Evolutionary conservation across 1,140 invertebrate genomes (phyloP), one percentile per base, ranked within the genome.

Genomic region (Anoplophora glabripennis): DNA sequence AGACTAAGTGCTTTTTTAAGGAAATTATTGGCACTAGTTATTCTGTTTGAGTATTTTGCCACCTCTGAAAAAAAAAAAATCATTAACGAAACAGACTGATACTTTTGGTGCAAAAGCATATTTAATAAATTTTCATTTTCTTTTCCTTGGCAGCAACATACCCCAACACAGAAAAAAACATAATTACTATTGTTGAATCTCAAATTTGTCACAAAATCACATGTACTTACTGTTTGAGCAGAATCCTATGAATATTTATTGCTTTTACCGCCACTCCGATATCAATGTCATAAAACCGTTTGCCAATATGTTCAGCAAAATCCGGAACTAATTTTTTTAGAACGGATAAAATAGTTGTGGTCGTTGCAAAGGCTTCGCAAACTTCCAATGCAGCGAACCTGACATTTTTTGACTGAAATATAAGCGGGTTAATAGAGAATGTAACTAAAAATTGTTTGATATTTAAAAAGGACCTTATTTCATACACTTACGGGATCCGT

Each of bases 341-440:
- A 12, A 45, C 45, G 3, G 37, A 10, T 14, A 38, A 33, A 54
- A 54, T 36, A 36, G 42, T 37, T 7, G 42, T 33, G 4, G 21
- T 45, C 18, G 17, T 11, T 3, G 54, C 17, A 40, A 60, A 33
- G 18, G 18, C 35, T 28, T 40, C 58, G 34, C 14, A 54, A 15
- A 51, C 28, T 14, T 36, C 28, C 8, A 60, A 37, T 38, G 58
- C 58, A 7, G 34, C 33, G 10, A 36, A 17, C 47, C 58, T 12
- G 21, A 60, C 52, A n/a, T 48, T 8, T 45, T 48, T 47, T 12
- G 36, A 40, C 58, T 60, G 21, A 40, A 60, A 60, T 5, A n/a
- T n/a, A n/a, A n/a, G n/a, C n/a, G n/a, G n/a, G n/a, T n/a, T n/a
- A n/a, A n/a, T n/a, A n/a, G n/a, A n/a, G n/a, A n/a, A n/a, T n/a